phyloP scores from a whole-genome alignment of 1,140 invertebrate genomes.

The Zeugodacus cucurbitae region DNA sequence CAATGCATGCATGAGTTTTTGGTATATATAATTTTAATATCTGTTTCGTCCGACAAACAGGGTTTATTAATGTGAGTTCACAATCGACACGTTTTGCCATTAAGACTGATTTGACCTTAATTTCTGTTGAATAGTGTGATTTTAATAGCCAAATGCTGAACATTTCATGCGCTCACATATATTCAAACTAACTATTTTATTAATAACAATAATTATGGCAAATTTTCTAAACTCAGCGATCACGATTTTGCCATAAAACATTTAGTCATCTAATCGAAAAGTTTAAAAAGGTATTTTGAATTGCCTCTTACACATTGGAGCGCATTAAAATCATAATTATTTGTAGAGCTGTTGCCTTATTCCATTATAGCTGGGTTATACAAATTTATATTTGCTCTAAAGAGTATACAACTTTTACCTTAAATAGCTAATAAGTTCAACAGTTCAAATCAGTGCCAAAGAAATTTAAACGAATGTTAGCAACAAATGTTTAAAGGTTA shows the following conservation, averaged over 20 bases:
- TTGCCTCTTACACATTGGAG: background rate
- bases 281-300: background rate
- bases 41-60: too few species aligned
- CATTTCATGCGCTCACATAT: background rate
- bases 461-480: too few species aligned
- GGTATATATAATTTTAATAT: background rate
- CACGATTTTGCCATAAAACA: slow-evolving; percentile 2
- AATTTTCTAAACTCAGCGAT: background rate
- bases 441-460: too few species aligned
- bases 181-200: background rate
- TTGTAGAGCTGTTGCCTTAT: background rate
- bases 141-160: background rate
- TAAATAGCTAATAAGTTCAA: too few species aligned
- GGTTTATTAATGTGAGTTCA: background rate
- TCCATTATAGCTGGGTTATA: background rate
- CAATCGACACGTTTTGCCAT: background rate
- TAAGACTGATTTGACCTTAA: slow-evolving; percentile 3
- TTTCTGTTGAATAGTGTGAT: background rate
- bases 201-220: slow-evolving; percentile 22
- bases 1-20: background rate
- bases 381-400: too few species aligned
- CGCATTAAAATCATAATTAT: background rate
- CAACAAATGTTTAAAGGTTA: too few species aligned
- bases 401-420: too few species aligned
- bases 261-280: background rate